Percentiles rank a stretch among this genome's conserved stretches.
Conservation (phyloP, 2,113 vertebrate species). For the Melanotaenia duboulayi region DNA sequence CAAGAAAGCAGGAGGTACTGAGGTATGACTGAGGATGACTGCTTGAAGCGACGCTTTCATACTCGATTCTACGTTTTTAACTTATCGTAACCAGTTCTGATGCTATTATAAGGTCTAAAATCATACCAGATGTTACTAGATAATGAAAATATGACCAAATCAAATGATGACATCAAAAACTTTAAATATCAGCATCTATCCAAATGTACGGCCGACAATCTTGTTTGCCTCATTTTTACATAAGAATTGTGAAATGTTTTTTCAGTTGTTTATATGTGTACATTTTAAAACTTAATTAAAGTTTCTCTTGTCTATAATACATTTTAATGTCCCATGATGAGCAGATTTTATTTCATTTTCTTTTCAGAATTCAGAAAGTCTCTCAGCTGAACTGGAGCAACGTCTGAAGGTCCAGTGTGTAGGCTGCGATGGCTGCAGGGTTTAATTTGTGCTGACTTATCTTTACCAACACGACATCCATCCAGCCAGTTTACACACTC, state of each 20-base stretch:
- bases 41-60: neutral
- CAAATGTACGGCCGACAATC: neutral
- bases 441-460: too few species aligned
- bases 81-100: slow-evolving; percentile 26
- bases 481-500: too few species aligned
- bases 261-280: slow-evolving; percentile 34
- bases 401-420: too few species aligned
- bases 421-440: too few species aligned
- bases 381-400: too few species aligned
- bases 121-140: neutral
- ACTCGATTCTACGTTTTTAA: slow-evolving; percentile 3
- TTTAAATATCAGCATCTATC: neutral
- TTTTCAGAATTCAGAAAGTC: neutral
- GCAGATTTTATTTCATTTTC: neutral
- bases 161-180: neutral
- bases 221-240: neutral
- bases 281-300: slow-evolving; percentile 22
- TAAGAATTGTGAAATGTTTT: slow-evolving; percentile 2
- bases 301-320: neutral
- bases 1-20: neutral
- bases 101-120: neutral
- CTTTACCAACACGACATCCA: too few species aligned
- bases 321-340: neutral
- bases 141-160: neutral
- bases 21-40: neutral